phyloP scores from a whole-genome alignment of 2,888 invertebrate genomes.

The Tiliacea aurago region DNA sequence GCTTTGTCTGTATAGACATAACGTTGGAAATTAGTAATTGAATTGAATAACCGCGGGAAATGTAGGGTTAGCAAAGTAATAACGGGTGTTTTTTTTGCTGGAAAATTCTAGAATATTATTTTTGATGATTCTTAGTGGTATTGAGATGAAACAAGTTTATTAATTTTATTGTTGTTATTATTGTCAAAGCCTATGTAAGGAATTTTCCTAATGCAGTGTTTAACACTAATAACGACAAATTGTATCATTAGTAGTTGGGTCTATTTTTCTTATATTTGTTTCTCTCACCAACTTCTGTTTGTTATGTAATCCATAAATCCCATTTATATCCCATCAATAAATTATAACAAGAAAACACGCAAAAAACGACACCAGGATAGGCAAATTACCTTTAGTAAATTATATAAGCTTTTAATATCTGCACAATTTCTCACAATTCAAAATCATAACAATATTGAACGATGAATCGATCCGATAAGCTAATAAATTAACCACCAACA shows the following conservation, averaged over 20 bases:
- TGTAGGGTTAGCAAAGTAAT: constrained; percentile 61
- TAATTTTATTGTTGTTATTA: neutral
- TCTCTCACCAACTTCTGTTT: neutral
- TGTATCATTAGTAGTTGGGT: no score
- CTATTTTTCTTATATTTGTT: neutral
- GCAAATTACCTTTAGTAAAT: neutral
- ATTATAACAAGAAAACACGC: neutral
- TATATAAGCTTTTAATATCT: neutral
- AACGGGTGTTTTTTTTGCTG: constrained; percentile 27
- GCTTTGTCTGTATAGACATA: constrained; percentile 61
- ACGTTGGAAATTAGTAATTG: constrained; percentile 60
- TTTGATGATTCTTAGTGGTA: neutral
- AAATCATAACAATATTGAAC: constrained; percentile 14
- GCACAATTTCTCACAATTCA: constrained; percentile 4
- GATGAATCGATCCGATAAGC: constrained; percentile 35
- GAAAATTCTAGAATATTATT: constrained; percentile 40
- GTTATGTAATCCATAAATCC: no score
- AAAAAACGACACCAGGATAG: neutral
- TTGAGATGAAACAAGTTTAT: neutral
- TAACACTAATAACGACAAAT: neutral
- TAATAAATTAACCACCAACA: neutral
- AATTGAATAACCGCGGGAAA: constrained; percentile 50
- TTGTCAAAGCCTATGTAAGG: neutral
- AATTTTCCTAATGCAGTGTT: neutral
- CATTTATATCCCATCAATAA: neutral